These are phyloP conservation scores for Rhinoraja longicauda DNA, from an alignment of 2,797 vertebrate genomes.

Conservation along the genomic window DNA sequence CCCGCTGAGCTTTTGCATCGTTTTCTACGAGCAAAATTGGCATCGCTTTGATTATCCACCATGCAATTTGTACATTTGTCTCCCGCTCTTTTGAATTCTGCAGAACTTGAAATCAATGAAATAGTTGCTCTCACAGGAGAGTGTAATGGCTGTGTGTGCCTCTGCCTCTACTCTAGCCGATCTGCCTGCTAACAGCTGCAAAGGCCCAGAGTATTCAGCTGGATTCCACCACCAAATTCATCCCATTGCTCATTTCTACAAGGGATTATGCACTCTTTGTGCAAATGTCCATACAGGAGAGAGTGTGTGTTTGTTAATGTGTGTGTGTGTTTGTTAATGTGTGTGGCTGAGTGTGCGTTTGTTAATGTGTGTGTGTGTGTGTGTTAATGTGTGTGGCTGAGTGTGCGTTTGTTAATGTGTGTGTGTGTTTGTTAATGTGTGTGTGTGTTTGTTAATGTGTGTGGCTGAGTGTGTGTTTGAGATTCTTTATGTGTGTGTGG, in stretches of 20 bases:
- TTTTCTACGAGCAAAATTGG: background rate
- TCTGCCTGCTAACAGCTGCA: background rate
- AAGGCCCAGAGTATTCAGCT: background rate
- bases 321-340: too few species aligned
- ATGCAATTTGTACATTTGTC: constrained; percentile 17
- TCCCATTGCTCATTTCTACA: background rate
- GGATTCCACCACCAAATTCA: background rate
- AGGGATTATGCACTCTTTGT: background rate
- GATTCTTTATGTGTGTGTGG: too few species aligned
- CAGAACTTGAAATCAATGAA: background rate
- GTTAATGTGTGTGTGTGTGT: too few species aligned
- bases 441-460: too few species aligned
- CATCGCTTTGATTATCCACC: background rate
- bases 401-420: too few species aligned
- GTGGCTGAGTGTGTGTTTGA: too few species aligned
- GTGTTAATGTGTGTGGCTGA: too few species aligned
- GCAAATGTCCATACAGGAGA: background rate
- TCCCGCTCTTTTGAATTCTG: background rate
- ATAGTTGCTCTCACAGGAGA: background rate
- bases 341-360: too few species aligned
- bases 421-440: too few species aligned
- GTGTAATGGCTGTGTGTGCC: background rate
- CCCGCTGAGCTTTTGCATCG: background rate
- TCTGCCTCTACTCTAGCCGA: too few species aligned
- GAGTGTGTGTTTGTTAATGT: background rate